These are phyloP conservation scores for Yponomeuta evonymella DNA, from an alignment of 2,888 invertebrate species.

Conservation along the genomic window DNA sequence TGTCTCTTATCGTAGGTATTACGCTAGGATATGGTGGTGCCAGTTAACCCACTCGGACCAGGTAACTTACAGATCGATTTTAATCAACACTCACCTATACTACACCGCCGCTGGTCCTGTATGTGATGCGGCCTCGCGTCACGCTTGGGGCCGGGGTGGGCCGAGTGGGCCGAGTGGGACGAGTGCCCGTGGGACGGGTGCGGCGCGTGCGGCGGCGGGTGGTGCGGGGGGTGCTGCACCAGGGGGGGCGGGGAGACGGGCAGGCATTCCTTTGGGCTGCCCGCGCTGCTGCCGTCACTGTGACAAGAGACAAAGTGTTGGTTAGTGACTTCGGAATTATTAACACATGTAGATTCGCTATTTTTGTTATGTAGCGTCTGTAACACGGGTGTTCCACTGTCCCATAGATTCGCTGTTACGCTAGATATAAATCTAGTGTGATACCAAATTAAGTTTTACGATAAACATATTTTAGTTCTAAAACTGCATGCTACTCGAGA, in stretches of 20 bases:
- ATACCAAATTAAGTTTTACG: no score
- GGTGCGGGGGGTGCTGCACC: slow-evolving; percentile 31
- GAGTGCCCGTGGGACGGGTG: slow-evolving; percentile 22
- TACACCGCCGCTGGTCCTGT: slow-evolving; percentile 10
- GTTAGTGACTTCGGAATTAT: neutral
- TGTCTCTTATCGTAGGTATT: no score
- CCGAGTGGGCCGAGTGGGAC: slow-evolving; percentile 27
- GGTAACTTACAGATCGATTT: neutral
- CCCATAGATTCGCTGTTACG: no score
- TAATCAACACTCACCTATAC: neutral
- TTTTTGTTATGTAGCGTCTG: no score
- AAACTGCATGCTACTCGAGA: no score
- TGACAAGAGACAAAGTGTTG: neutral
- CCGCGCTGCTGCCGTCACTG: slow-evolving; percentile 70
- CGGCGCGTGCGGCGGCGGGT: slow-evolving; percentile 28
- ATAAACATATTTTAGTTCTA: no score
- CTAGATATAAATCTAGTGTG: no score
- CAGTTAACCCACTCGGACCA: neutral
- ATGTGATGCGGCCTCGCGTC: slow-evolving; percentile 7
- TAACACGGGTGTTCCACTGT: no score
- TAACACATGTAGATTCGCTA: no score
- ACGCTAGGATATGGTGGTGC: neutral
- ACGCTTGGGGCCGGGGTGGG: slow-evolving; percentile 18
- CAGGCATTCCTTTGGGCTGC: slow-evolving; percentile 68
- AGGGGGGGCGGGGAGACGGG: slow-evolving; percentile 58